Conservation (phyloP, 2,113 vertebrate species). For the Alethe castanea region DNA sequence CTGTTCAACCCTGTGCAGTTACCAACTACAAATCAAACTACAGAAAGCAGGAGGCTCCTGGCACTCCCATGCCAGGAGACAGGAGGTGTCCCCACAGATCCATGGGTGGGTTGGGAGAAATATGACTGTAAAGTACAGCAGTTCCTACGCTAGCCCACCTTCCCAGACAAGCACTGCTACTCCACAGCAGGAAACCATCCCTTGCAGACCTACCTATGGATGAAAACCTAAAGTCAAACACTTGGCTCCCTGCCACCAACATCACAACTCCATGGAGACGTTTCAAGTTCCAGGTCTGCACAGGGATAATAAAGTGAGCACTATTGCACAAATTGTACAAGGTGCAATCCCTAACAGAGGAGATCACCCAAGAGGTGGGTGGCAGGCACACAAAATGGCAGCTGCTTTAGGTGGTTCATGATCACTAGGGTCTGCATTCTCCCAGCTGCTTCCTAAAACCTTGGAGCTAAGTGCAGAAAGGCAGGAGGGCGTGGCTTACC, state of each 20-base stretch:
- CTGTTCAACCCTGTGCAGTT: neutral
- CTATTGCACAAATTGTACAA: neutral
- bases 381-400: neutral
- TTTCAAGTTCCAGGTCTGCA: neutral
- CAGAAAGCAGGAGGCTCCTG: neutral
- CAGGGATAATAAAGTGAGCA: neutral
- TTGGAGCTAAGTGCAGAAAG: neutral
- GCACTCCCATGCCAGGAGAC: neutral
- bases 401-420: neutral
- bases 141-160: neutral
- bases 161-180: rapidly evolving
- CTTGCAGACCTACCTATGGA: neutral
- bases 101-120: neutral
- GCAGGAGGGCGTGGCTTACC: neutral
- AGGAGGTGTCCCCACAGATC: rapidly evolving
- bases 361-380: neutral
- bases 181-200: neutral
- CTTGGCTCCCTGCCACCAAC: neutral
- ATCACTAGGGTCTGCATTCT: neutral
- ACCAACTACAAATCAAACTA: neutral
- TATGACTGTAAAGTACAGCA: rapidly evolving
- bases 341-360: neutral
- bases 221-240: neutral
- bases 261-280: rapidly evolving
- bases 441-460: neutral